Evolutionary conservation across 1,140 invertebrate species (phyloP).

Genomic region (Telenomus remus): DNA sequence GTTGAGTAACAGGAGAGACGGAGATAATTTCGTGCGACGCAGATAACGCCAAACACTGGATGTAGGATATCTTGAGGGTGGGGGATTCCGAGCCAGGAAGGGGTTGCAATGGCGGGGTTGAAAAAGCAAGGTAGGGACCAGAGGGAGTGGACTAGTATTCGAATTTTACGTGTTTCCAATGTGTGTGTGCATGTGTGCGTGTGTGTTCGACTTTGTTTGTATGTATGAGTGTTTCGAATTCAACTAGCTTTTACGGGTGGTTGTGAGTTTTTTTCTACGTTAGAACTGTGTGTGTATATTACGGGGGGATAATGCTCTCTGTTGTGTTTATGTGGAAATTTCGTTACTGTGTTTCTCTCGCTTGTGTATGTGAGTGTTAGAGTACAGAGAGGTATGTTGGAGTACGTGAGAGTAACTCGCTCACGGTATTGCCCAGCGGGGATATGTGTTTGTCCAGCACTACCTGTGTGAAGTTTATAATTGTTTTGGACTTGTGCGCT

Average conservation of each 20-base stretch:
- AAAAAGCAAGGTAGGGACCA: constrained; percentile 32
- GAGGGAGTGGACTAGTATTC: constrained; percentile 35
- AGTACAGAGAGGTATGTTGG: constrained; percentile 1
- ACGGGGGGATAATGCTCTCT: constrained; percentile 62
- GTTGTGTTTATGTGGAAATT: constrained; percentile 61
- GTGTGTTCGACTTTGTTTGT: constrained; percentile 10
- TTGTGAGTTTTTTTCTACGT: constrained; percentile 34
- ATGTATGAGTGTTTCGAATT: constrained; percentile 31
- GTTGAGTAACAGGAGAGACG: constrained; percentile 49
- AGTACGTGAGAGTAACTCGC: constrained; percentile 17
- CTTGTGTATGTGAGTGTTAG: constrained; percentile 6
- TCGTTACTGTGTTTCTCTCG: constrained; percentile 43
- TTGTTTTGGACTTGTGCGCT: constrained; percentile 32
- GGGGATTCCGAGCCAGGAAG: constrained; percentile 18
- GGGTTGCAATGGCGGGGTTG: constrained; percentile 36
- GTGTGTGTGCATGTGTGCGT: constrained; percentile 6
- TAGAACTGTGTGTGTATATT: constrained; percentile 31
- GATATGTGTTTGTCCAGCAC: constrained; percentile 8
- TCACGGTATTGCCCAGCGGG: constrained; percentile 11
- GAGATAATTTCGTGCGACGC: constrained; percentile 27
- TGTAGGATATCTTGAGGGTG: constrained; percentile 31
- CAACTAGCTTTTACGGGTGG: constrained; percentile 13
- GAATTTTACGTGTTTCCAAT: constrained; percentile 15
- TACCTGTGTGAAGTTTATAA: constrained; percentile 29
- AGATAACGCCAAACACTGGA: constrained; percentile 24